phyloP scores from a whole-genome alignment of 1,140 invertebrate genomes.

The Acromyrmex echinatior region DNA sequence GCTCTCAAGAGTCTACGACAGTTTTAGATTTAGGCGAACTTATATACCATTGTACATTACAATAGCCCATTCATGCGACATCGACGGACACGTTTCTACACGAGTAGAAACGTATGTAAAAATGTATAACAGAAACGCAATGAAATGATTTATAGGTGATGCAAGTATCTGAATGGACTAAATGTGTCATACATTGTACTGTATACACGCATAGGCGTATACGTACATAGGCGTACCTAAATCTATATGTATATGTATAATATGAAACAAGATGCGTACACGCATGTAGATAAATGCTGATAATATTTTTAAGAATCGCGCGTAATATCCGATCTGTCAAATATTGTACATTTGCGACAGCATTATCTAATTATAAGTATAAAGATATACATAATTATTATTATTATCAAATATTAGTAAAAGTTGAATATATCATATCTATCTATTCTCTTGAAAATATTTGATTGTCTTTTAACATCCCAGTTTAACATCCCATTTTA shows the following conservation, averaged over 20 bases:
- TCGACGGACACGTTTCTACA: not conserved
- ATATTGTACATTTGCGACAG: constrained; percentile 81
- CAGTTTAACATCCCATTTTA: not conserved
- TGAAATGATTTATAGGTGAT: not conserved
- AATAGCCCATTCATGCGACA: constrained; percentile 73
- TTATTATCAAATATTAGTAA: constrained; percentile 75
- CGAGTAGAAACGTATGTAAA: not conserved
- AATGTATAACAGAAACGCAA: not conserved
- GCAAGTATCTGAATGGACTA: not conserved
- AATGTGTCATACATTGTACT: constrained; percentile 55
- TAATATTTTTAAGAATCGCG: constrained; percentile 69
- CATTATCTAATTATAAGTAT: constrained; percentile 71
- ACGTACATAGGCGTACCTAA: constrained; percentile 51
- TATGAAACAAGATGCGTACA: constrained; percentile 38
- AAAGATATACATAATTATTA: constrained; percentile 67
- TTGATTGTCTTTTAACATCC: constrained; percentile 8
- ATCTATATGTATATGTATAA: constrained; percentile 43
- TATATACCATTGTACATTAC: constrained; percentile 62
- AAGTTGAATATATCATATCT: constrained; percentile 79
- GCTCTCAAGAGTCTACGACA: constrained; percentile 69
- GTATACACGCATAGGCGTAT: constrained; percentile 39
- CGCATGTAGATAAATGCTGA: constrained; percentile 54
- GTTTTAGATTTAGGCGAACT: constrained; percentile 69
- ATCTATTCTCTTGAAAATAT: constrained; percentile 66
- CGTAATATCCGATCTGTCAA: constrained; percentile 76